Conservation (phyloP, 2,113 vertebrate species). For the Prionailurus viverrinus region DNA sequence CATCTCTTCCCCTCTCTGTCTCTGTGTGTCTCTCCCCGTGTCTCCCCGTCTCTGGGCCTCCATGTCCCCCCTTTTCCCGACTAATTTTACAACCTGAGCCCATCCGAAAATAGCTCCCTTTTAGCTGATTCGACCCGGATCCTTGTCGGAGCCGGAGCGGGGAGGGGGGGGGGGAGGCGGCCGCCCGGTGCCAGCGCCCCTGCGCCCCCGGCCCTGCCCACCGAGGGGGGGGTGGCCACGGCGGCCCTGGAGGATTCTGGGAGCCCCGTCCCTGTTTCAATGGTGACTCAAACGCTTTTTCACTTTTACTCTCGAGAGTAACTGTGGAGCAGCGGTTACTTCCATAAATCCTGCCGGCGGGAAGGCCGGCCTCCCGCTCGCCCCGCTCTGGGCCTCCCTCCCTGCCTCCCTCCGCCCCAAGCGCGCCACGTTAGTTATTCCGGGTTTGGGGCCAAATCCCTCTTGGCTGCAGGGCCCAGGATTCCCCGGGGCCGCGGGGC, state of each 20-base stretch:
- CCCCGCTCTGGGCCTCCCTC: background rate
- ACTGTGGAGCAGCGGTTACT: slow-evolving; percentile 63
- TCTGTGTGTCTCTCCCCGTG: background rate
- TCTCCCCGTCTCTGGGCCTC: background rate
- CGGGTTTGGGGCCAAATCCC: slow-evolving; percentile 80
- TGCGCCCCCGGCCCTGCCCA: background rate
- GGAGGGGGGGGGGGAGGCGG: background rate
- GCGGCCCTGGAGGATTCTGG: slow-evolving; percentile 60
- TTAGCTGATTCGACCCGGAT: slow-evolving; percentile 63
- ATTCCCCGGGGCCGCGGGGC: slow-evolving; percentile 58
- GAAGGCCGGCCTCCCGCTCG: background rate
- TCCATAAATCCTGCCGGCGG: slow-evolving; percentile 75
- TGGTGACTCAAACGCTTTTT: slow-evolving; percentile 65
- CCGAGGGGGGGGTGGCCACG: background rate
- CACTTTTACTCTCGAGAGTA: slow-evolving; percentile 74
- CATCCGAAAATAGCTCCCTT: slow-evolving; percentile 70
- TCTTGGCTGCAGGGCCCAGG: slow-evolving; percentile 70
- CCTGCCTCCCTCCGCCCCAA: slow-evolving; percentile 31
- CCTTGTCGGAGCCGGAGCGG: background rate
- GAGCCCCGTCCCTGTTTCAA: background rate
- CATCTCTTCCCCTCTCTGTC: background rate
- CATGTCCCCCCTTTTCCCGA: background rate
- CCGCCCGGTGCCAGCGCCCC: background rate
- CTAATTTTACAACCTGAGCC: slow-evolving; percentile 71
- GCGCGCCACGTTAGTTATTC: slow-evolving; percentile 76